These are phyloP conservation scores for Tachystola acroxantha DNA, from an alignment of 2,888 invertebrate species.

Conservation along the genomic window DNA sequence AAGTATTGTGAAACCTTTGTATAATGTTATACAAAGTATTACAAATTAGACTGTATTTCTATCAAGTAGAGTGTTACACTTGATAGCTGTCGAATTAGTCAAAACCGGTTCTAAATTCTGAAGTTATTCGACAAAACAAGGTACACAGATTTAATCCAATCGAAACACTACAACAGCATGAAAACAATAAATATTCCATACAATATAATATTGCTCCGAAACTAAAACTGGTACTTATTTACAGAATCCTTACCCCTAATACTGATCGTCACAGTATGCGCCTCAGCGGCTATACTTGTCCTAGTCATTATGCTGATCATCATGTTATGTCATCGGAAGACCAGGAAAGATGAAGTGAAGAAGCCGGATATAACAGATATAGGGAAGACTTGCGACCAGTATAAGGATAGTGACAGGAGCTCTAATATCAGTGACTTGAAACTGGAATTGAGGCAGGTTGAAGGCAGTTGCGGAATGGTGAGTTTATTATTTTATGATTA, in stretches of 20 bases:
- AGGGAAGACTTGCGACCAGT: constrained; percentile 56
- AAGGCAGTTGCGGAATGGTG: constrained; percentile 86
- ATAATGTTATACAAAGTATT: not conserved
- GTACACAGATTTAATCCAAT: too few species aligned
- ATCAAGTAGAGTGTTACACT: too few species aligned
- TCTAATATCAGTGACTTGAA: constrained; percentile 95
- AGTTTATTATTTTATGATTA: too few species aligned
- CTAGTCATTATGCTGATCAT: constrained; percentile 88
- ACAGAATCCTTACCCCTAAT: constrained; percentile 86
- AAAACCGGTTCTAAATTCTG: too few species aligned
- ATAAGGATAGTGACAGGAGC: constrained; percentile 89
- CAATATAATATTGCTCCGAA: too few species aligned
- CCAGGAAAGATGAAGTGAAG: constrained; percentile 70
- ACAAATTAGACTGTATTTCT: too few species aligned
- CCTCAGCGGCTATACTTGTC: constrained; percentile 87
- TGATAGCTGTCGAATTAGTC: too few species aligned
- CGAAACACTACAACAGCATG: too few species aligned
- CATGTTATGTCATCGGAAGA: constrained; percentile 83
- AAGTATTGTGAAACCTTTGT: constrained; percentile 69
- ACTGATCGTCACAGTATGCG: constrained; percentile 85
- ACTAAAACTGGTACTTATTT: too few species aligned
- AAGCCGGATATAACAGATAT: constrained; percentile 75
- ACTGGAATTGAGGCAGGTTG: constrained; percentile 90
- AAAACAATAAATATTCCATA: too few species aligned
- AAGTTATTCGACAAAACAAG: too few species aligned